Percentiles rank a stretch among this genome's conserved stretches.
Conservation (phyloP, 2,113 vertebrate species). For the Hippocampus mohnikei region DNA sequence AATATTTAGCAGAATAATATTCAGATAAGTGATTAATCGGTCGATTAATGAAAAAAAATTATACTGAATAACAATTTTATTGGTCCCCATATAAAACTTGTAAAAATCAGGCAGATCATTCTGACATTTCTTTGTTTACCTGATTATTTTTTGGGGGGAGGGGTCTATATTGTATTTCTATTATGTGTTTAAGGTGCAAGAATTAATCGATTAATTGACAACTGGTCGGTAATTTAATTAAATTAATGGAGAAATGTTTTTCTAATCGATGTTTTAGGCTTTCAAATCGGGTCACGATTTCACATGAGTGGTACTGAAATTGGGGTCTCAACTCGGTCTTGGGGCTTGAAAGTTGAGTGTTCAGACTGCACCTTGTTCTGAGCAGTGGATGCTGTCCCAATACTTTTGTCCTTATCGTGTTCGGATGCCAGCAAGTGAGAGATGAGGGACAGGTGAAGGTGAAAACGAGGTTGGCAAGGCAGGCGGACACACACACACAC, state of each 20-base stretch:
- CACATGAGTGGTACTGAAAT: background rate
- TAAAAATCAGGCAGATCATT: no score
- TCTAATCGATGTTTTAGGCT: background rate
- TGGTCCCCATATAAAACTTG: no score
- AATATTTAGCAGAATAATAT: no score
- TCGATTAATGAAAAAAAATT: no score
- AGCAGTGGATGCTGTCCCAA: background rate
- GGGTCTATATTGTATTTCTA: no score
- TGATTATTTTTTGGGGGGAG: no score
- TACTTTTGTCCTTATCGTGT: background rate
- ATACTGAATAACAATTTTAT: no score
- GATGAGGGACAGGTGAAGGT: conserved; percentile 10
- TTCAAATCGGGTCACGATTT: background rate
- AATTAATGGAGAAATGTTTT: no score
- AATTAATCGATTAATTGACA: no score
- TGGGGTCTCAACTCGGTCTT: background rate
- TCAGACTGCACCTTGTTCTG: background rate
- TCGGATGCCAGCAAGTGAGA: background rate
- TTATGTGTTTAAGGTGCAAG: no score
- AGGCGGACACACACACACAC: conserved; percentile 2
- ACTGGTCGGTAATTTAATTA: no score
- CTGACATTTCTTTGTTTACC: no score
- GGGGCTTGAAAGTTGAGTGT: background rate
- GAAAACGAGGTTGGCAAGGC: background rate
- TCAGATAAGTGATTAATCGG: background rate